Base-by-base conservation (phyloP, 2,113 vertebrate genomes). In the Stigmatopora argus region DNA sequence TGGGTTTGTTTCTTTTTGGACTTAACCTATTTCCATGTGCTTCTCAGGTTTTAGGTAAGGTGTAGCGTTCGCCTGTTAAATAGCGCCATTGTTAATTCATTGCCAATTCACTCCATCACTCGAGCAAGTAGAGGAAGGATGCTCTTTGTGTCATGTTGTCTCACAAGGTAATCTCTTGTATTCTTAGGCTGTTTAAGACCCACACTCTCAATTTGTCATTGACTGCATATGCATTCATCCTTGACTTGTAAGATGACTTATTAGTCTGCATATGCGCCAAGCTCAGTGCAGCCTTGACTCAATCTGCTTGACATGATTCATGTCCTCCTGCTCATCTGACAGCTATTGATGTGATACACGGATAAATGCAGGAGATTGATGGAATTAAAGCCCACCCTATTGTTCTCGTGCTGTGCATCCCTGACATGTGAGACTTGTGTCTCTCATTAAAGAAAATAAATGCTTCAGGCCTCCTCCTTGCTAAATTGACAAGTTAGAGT, bases 371-470 rank as follows among this genome's bases (percentile, higher is more conserved):
- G 73, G 67, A 69, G 86, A 83, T 82, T 83, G 80, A 83, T 81
- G 74, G 81, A 82, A 81, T 82, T 80, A 87, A 83, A 84, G 81
- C 84, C 84, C 74, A 74, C 72, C 70, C 67, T 83, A 78, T 86
- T 89, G 83, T 88, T 87, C 81, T 79, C 82, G 72, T 78, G 79
- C 80, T 78, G 83, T 82, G 86, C 83, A 76, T 76, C 78, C 67
- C 79, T 82, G 88, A 84, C 85, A 85, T 85, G 83, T 78, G 84
- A 86, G 85, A 82, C 85, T 87, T 78, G 58, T 87, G 83, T 86
- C 83, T 85, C 89, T 90, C 86, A 86, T 90, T 90, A 89, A 83
- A 87, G 78, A 75, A 83, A 85, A 83, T 87, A 86, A 86, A 86
- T 77, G 84, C 88, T 89, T 71, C 69, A 75, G 79, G 86, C 86